Evolutionary conservation across 2,888 invertebrate species (phyloP).

Genomic region (Mechanitis mazaeus): DNA sequence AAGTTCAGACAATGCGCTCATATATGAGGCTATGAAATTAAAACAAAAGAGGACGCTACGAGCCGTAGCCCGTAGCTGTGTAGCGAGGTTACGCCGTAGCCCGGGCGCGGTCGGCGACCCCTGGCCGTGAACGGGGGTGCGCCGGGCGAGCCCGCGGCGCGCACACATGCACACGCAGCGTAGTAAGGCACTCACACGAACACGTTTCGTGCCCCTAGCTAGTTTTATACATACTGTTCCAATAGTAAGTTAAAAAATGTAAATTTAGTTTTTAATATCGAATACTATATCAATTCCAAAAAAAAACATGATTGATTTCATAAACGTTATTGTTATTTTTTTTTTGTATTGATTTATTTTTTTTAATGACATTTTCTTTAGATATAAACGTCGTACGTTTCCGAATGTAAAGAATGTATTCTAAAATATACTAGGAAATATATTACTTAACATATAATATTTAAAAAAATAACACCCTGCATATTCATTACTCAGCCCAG

Average conservation of each 20-base stretch:
- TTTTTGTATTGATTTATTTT: too few relatives aligned
- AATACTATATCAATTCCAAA: neutral
- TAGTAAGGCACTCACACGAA: slow-evolving; percentile 24
- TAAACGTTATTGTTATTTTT: too few relatives aligned
- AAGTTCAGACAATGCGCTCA: slow-evolving; percentile 41
- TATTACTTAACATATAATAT: neutral
- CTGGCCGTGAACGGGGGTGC: slow-evolving; percentile 76
- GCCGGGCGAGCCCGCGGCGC: slow-evolving; percentile 47
- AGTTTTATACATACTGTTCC: slow-evolving; percentile 27
- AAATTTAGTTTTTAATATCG: neutral
- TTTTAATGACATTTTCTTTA: too few relatives aligned
- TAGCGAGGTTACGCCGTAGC: slow-evolving; percentile 70
- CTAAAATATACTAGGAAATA: too few relatives aligned
- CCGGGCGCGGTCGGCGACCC: slow-evolving; percentile 75
- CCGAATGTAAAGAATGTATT: too few relatives aligned
- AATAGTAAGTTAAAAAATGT: neutral
- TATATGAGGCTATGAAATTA: slow-evolving; percentile 38
- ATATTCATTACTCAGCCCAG: slow-evolving; percentile 34
- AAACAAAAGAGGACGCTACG: slow-evolving; percentile 68
- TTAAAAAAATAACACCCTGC: slow-evolving; percentile 25
- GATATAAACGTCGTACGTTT: too few relatives aligned
- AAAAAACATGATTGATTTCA: neutral
- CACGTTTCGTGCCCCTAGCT: slow-evolving; percentile 33
- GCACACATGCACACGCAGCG: slow-evolving; percentile 30
- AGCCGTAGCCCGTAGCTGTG: slow-evolving; percentile 56